phyloP scores from a whole-genome alignment of 2,888 invertebrate genomes.

The Prosopocoilus inquinatus region DNA sequence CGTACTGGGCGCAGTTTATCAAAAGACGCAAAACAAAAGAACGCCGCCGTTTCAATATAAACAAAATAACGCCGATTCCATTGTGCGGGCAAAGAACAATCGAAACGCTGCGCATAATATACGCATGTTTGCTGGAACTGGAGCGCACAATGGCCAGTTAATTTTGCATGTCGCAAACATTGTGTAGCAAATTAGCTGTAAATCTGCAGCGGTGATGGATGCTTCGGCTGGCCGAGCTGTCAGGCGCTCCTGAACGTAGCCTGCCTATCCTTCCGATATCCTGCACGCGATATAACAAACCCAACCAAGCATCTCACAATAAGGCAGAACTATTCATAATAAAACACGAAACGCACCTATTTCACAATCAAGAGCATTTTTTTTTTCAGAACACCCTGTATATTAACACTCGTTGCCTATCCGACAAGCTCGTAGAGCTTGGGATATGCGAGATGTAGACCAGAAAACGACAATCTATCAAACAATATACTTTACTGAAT shows the following conservation, averaged over 20 bases:
- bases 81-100: constrained; percentile 9
- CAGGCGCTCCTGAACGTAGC: constrained; percentile 36
- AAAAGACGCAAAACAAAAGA: too few relatives aligned
- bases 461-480: too few relatives aligned
- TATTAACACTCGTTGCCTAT: too few relatives aligned
- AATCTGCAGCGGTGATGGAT: constrained; percentile 47
- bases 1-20: too few relatives aligned
- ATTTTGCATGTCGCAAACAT: constrained; percentile 47
- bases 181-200: constrained; percentile 48
- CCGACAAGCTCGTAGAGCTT: too few relatives aligned
- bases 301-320: background rate
- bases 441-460: too few relatives aligned
- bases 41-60: background rate
- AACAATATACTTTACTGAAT: too few relatives aligned
- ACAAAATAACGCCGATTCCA: background rate
- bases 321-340: constrained; percentile 2
- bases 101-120: constrained; percentile 15
- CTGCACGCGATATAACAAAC: constrained; percentile 31
- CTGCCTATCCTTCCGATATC: constrained; percentile 37
- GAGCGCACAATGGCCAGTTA: constrained; percentile 42
- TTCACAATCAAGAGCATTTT: too few relatives aligned
- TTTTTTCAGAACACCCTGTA: too few relatives aligned
- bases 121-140: constrained; percentile 20
- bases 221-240: constrained; percentile 39
- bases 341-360: background rate